Evolutionary conservation across 2,888 invertebrate species (phyloP), one percentile per base, ranked within the genome.

Genomic region (Tortricodes alternella): DNA sequence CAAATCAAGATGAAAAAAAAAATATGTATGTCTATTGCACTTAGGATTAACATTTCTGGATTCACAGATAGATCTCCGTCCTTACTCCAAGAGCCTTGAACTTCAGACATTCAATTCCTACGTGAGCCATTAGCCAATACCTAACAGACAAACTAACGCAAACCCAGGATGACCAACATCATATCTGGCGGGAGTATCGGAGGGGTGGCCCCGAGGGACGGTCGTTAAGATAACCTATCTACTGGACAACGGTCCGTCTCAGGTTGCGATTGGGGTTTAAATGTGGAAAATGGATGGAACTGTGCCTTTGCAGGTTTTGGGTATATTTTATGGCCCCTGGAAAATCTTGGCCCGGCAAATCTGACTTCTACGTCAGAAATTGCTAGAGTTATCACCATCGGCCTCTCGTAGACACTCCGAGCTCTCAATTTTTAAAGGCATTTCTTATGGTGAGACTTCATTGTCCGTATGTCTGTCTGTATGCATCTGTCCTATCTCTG

Each of bases 221-320:
- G 78, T 78, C 81, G 87, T 89, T 88, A 83, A 89, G 89, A 89
- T 89, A 89, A 88, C 80, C 76, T 82, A 84, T 86, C 85, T 81
- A 72, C 65, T 83, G 85, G 86, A 85, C 85, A 74, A 65, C 64
- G 75, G 58, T 64, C 59, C 66, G 66, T 74, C 75, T 81, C 81
- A 78, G 83, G 84, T 82, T 81, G 73, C 85, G 64, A 46, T 53
- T 24, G 39, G 53, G 48, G 41, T 48, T 53, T 53, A 79, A 74
- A 80, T 76, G 73, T 68, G 68, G 79, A 49, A 55, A 55, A 55
- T 55, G 48, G 55, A 41, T 32, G 35, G 43, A 49, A 37, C 34
- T 41, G 27, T 46, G 24, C 32, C 13, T 41, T 34, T 23, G 13
- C 24, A 0, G 21, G 23, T 51, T 27, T 27, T 29, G 8, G 43